phyloP scores from a whole-genome alignment of 2,797 vertebrate genomes.

The Lepus oiostolus region DNA sequence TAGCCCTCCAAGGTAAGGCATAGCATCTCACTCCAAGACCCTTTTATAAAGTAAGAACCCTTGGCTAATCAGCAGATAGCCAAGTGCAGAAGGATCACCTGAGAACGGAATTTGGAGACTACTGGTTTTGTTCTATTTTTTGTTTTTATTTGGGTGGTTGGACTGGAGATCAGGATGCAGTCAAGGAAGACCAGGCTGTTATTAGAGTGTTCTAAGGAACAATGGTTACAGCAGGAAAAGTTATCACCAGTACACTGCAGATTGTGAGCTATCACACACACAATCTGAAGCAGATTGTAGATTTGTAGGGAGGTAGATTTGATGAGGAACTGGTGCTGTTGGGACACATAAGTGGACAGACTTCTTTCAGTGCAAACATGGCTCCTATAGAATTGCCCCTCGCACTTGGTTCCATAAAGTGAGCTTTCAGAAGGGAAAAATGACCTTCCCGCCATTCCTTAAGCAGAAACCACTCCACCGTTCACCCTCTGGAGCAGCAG shows the following conservation, averaged over 20 bases:
- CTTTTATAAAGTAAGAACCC: constrained; percentile 12
- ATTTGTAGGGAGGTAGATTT: background rate
- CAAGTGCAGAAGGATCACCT: background rate
- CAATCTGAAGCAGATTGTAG: background rate
- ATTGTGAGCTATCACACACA: background rate
- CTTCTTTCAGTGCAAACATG: background rate
- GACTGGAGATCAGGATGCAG: background rate
- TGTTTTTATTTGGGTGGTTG: background rate
- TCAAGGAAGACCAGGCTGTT: background rate
- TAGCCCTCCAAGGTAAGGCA: background rate
- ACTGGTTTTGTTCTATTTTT: background rate
- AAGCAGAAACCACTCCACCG: background rate
- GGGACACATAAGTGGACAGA: background rate
- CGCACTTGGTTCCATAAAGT: background rate
- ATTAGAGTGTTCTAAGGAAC: background rate
- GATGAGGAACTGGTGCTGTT: background rate
- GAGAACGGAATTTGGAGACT: background rate
- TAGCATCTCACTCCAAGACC: background rate
- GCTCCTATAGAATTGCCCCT: background rate
- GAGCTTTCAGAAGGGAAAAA: background rate
- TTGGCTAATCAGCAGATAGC: background rate
- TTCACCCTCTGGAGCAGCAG: background rate
- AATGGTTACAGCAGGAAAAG: background rate
- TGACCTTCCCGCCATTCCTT: background rate
- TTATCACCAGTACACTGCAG: background rate